Evolutionary conservation across 1,140 invertebrate species (phyloP), one percentile per base, ranked within the genome.

Genomic region (Camponotus pennsylvanicus): DNA sequence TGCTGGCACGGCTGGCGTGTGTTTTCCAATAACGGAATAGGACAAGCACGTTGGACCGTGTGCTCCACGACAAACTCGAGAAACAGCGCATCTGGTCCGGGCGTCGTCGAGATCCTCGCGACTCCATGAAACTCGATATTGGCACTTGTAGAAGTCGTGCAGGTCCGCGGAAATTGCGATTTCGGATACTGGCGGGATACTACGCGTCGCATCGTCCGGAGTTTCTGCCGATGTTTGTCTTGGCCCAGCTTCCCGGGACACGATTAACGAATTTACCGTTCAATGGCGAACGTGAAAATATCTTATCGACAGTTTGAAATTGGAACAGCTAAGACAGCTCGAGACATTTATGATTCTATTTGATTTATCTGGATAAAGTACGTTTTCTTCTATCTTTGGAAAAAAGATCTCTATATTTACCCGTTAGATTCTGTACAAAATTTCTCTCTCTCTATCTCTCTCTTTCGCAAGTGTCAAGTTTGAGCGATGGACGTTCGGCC

Each of bases 111-210:
- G 59, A 57, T 69, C 27, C 73, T 76, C 71, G 73, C 75, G 78
- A 75, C 85, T 87, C 88, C 52, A 61, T 67, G 88, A 77, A 88
- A 86, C 84, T 82, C 80, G 88, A 89, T 86, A 89, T 87, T 89
- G 89, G 85, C 63, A 70, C 70, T 89, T 73, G 85, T 79, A 82
- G 66, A 21, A 82, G 75, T 78, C 63, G 79, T 71, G 18, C 27
- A 77, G 80, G 27, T 55, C 57, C 59, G 42, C 57, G 88, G 82
- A 90, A 87, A 90, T 90, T 90, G 78, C 86, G 82, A 86, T 88
- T 90, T 86, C 75, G 77, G 55, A 86, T 88, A 90, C 52, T 40
- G 49, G 7, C 40, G 59, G 40, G 77, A 59, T 6, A 55, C 69
- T 18, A 75, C 63, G 86, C 57, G 70, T 5, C 66, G 66, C 32